Base-by-base conservation (phyloP, 2,888 invertebrate genomes). In the Diarsia mendica region DNA sequence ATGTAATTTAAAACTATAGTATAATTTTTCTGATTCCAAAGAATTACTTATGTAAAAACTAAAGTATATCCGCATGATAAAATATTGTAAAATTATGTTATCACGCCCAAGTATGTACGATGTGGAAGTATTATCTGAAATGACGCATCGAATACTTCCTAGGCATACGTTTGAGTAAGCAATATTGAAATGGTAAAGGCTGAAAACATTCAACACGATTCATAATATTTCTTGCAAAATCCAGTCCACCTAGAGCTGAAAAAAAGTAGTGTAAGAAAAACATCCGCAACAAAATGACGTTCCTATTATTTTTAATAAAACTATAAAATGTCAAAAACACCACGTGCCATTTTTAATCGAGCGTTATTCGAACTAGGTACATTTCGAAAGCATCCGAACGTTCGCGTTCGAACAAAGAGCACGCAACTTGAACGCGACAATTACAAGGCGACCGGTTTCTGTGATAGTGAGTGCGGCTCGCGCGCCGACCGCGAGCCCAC, bases 341-440 rank as follows among this genome's bases (percentile, higher is more conserved):
- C 91, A 91, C 92, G 92, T 92, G 92, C 89, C 86, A 83, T 75
- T 79, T 82, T 76, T 81, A 87, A 77, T 85, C 89, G 89, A 91
- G 90, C 93, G 93, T 93, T 93, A 93, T 89, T 92, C 91, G 91
- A 92, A 91, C 91, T 91, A 89, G 89, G 88, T 92, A 91, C 90
- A 91, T 95, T 95, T 94, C 92, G 94, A 95, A 95, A 95, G 95
- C 94, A 92, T 90, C 85, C 87, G 88, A 87, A 86, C 85, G 91
- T 84, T 88, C 84, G 91, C 85, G 91, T 84, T 88, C 84, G 91
- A 93, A 95, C 95, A 96, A 95, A 95, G 95, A 95, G 91, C 94
- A 94, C 95, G 96, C 95, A 95, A 93, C 90, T 91, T 86, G 88
- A 89, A 90, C 93, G 93, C 94, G 93, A 91, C 93, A 91, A 91